Evolutionary conservation across 2,888 invertebrate species (phyloP), one percentile per base, ranked within the genome.

Genomic region (Hyles lineata): DNA sequence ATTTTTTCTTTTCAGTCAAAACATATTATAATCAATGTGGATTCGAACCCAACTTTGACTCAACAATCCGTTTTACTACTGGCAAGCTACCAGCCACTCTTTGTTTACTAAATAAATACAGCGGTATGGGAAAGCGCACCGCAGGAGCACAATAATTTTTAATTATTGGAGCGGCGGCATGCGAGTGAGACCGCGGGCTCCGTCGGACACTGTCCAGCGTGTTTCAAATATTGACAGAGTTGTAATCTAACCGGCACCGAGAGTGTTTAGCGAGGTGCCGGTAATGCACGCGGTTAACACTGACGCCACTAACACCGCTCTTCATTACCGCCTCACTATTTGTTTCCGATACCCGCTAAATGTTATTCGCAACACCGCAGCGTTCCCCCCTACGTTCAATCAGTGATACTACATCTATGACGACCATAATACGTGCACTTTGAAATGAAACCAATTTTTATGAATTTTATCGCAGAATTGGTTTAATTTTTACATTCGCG

Each of bases 141-240:
- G n/a, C n/a, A 6, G 43, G 15, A 21, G 50, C 43, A 71, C 17
- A 32, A 71, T 50, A 11, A 70, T 61, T 50, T 52, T 71, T 71
- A 69, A 74, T 50, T 59, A 74, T 69, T 50, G 62, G 23, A 52
- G 60, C 69, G 59, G 59, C 21, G 59, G 43, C 29, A 19, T n/a
- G 23, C 11, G 52, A 29, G 50, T 29, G 32, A 62, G 32, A 19
- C 35, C 19, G 43, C 43, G 43, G 43, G n/a, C 59, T 25, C 58
- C 23, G 50, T 6, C 55, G 55, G n/a, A 17, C 55, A 70, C 25
- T 55, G 62, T 32, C 52, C 72, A 67, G 29, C 52, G n/a, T 71
- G 82, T 84, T 83, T 84, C 87, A 91, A 92, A 93, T 93, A 93
- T 94, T 94, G 93, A 94, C 90, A 88, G 86, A 90, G 89, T 83